These are phyloP conservation scores for Erebia palarica DNA, from an alignment of 2,888 invertebrate species.

Conservation along the genomic window DNA sequence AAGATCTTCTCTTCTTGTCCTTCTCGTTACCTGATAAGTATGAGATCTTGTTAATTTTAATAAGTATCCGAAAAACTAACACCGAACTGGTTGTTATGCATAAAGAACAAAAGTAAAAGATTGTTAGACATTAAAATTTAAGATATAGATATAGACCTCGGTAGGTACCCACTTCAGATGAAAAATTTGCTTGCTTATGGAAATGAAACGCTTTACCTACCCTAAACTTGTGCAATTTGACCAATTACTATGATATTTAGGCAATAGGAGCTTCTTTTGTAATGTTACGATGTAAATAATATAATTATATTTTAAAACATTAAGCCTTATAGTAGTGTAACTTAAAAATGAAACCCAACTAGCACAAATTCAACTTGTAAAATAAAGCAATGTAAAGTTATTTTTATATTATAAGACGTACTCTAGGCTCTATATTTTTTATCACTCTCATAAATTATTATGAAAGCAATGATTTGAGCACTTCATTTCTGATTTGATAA, in stretches of 20 bases:
- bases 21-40: neutral
- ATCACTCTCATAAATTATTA: no score
- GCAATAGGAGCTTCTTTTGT: slow-evolving; percentile 39
- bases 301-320: slow-evolving; percentile 19
- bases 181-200: slow-evolving; percentile 51
- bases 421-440: no score
- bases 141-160: neutral
- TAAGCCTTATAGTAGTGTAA: slow-evolving; percentile 27
- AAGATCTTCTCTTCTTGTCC: no score
- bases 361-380: no score
- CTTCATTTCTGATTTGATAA: no score
- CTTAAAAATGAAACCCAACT: slow-evolving; percentile 27
- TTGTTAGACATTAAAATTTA: neutral
- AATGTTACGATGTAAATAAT: slow-evolving; percentile 47
- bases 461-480: no score
- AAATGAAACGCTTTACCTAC: slow-evolving; percentile 63
- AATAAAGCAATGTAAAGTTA: no score
- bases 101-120: neutral
- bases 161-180: slow-evolving; percentile 13
- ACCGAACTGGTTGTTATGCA: neutral
- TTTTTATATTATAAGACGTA: no score
- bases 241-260: slow-evolving; percentile 62
- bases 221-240: slow-evolving; percentile 61
- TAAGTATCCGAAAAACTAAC: neutral
- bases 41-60: neutral